A percentile compares a stretch with the other conserved stretches of the same genome.
These are phyloP conservation scores for Mechanitis mazaeus DNA, from an alignment of 2,888 invertebrate genomes.

Conservation along the genomic window DNA sequence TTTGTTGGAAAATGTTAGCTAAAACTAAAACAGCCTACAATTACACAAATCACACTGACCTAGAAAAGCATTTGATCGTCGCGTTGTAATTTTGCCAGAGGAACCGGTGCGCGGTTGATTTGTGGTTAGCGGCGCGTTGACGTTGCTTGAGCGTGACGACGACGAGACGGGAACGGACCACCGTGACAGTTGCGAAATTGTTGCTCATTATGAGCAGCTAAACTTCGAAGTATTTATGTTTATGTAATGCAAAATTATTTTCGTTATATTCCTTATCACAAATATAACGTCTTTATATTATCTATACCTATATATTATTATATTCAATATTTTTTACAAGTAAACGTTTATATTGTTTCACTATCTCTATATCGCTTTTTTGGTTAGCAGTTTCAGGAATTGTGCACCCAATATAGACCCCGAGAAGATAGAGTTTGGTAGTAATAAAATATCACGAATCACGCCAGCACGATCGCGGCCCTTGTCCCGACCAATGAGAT, in stretches of 20 bases:
- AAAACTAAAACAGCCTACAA: slow-evolving; percentile 5
- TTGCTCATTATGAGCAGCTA: slow-evolving; percentile 22
- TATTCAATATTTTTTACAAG: no score
- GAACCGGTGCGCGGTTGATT: slow-evolving; percentile 45
- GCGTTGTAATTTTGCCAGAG: slow-evolving; percentile 17
- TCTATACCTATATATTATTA: no score
- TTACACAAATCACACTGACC: slow-evolving; percentile 5
- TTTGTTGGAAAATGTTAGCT: neutral
- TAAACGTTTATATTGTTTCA: no score
- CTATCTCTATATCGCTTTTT: neutral
- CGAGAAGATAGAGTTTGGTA: slow-evolving; percentile 38
- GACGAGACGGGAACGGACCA: slow-evolving; percentile 34
- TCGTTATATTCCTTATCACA: neutral
- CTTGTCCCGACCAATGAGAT: slow-evolving; percentile 47
- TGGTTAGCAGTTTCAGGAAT: neutral
- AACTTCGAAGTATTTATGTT: slow-evolving; percentile 5
- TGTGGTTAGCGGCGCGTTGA: slow-evolving; percentile 43
- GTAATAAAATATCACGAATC: slow-evolving; percentile 45
- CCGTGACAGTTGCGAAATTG: slow-evolving; percentile 28
- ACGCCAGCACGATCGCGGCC: slow-evolving; percentile 34
- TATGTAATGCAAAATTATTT: neutral
- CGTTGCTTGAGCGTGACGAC: slow-evolving; percentile 37
- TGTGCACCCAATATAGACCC: slow-evolving; percentile 32
- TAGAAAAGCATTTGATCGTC: slow-evolving; percentile 10
- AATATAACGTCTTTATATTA: neutral